A percentile compares a stretch with the other conserved stretches of the same genome.
These are phyloP conservation scores for Cinclus cinclus DNA, from an alignment of 2,113 vertebrate genomes.

Conservation along the genomic window DNA sequence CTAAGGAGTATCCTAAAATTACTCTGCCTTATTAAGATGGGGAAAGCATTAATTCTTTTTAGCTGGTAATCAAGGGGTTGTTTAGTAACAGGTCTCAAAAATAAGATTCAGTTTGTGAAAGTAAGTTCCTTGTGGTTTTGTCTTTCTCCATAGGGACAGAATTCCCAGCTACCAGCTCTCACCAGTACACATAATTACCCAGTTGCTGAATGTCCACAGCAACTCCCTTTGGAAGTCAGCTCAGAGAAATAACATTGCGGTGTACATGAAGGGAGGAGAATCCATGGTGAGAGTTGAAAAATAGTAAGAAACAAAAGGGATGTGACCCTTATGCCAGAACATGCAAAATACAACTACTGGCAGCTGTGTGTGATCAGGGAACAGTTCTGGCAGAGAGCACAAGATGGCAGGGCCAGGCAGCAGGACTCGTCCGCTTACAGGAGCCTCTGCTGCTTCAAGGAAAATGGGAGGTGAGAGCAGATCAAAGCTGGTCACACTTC, in stretches of 20 bases:
- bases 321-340: fast-evolving
- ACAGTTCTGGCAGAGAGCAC: background rate
- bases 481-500: background rate
- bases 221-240: background rate
- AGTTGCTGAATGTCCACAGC: background rate
- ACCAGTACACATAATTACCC: background rate
- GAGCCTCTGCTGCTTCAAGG: background rate
- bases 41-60: background rate
- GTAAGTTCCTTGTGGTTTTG: background rate
- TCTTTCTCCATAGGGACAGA: background rate
- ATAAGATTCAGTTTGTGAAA: background rate
- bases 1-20: background rate
- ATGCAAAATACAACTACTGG: fast-evolving
- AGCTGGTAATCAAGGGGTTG: background rate
- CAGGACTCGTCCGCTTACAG: background rate
- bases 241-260: background rate
- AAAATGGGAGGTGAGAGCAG: background rate
- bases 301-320: background rate
- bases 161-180: background rate
- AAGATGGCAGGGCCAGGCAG: background rate
- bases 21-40: background rate
- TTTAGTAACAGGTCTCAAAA: background rate
- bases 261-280: background rate
- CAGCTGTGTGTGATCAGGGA: background rate
- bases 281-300: background rate